These are phyloP conservation scores for Leuciscus waleckii DNA, from an alignment of 2,797 vertebrate genomes.

Conservation along the genomic window DNA sequence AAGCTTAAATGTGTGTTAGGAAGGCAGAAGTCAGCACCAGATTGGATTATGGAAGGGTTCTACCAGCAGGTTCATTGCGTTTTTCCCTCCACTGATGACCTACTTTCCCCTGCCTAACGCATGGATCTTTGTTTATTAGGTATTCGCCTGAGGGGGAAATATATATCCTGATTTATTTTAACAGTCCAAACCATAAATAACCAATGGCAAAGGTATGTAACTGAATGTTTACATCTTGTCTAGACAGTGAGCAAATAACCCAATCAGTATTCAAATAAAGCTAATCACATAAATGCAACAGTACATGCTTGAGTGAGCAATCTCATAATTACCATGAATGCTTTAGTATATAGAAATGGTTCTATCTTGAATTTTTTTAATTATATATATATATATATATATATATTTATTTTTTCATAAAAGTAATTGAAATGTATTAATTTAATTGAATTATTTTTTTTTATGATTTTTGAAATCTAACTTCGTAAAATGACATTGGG, in stretches of 20 bases:
- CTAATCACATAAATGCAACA: not conserved
- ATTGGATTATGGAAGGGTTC: conserved; percentile 46
- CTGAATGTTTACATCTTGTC: conserved; percentile 24
- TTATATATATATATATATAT: not conserved
- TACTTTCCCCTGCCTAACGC: conserved; percentile 41
- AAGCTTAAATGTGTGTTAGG: conserved; percentile 42
- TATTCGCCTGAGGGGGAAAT: not conserved
- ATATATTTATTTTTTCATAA: too few relatives aligned
- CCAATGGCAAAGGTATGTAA: conserved; percentile 6
- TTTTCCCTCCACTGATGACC: conserved; percentile 51
- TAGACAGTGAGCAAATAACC: conserved; percentile 15
- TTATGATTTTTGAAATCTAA: not conserved
- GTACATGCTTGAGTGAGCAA: not conserved
- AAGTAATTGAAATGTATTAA: too few relatives aligned
- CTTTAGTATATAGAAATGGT: not conserved
- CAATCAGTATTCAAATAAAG: conserved; percentile 34
- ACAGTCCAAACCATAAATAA: conserved; percentile 32
- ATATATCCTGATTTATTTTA: conserved; percentile 22
- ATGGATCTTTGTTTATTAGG: conserved; percentile 30
- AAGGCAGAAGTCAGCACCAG: conserved; percentile 44
- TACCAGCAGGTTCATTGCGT: conserved; percentile 38
- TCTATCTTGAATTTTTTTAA: not conserved
- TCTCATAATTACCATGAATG: conserved; percentile 13
- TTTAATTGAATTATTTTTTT: not conserved
- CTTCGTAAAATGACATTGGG: too few relatives aligned